Conservation (phyloP, 2,113 vertebrate species). For the Rana temporaria region DNA sequence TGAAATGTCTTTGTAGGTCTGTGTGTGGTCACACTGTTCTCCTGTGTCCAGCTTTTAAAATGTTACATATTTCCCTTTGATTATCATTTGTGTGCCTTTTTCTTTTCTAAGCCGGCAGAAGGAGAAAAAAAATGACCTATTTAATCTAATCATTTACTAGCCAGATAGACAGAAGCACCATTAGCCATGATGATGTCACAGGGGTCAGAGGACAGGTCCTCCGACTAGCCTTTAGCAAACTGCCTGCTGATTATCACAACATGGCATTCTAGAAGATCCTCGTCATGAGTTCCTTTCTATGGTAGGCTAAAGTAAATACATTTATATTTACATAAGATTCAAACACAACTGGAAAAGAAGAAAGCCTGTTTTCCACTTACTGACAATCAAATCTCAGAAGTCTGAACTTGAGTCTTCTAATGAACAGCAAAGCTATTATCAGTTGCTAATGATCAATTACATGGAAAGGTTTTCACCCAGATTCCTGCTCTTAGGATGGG, state of each 20-base stretch:
- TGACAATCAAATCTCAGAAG: background rate
- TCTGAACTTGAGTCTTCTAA: conserved; percentile 1
- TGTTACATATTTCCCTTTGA: no score
- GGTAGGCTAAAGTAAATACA: no score
- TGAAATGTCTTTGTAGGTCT: background rate
- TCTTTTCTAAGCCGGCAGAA: no score
- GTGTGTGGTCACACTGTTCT: background rate
- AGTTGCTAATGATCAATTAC: conserved; percentile 7
- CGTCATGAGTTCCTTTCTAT: no score
- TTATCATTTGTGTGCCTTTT: no score
- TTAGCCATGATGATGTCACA: background rate
- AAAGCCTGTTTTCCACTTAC: background rate
- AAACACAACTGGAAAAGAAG: no score
- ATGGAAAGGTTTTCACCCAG: conserved; percentile 7
- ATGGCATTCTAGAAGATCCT: no score
- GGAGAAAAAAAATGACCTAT: background rate
- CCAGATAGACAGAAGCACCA: background rate
- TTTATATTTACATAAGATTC: no score
- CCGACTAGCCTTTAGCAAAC: background rate
- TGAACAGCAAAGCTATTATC: background rate
- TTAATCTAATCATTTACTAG: background rate
- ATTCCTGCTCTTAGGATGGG: background rate
- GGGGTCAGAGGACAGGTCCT: background rate
- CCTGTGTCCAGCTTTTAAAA: no score
- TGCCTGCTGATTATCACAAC: no score